Evolutionary conservation across 1,140 invertebrate genomes (phyloP), one percentile per base, ranked within the genome.

Genomic region (Adelges cooleyi): DNA sequence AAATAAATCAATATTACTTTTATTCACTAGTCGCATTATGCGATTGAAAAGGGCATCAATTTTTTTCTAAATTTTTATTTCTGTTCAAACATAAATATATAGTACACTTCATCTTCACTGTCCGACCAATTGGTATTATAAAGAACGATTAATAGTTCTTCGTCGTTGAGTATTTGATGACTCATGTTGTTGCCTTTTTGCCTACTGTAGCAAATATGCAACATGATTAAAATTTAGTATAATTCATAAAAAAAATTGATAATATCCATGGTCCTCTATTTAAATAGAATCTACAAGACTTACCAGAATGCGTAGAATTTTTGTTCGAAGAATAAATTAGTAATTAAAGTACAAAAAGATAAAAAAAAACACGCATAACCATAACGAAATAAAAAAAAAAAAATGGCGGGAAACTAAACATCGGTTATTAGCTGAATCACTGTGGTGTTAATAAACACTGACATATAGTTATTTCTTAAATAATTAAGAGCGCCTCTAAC

Each of bases 211-310:
- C 22, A 50, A 50, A 50, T 50, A 27, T 50, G 23, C 48, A 50
- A 50, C 48, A 50, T 50, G 13, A 50, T 50, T 50, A 50, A n/a
- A 50, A 25, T 50, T 50, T 50, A 50, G 48, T 50, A 50, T 50
- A 27, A 50, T 50, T 50, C 48, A 50, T n/a, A n/a, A 50, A 25
- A 50, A 50, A 50, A 50, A 50, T 25, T 11, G 17, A 50, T 50
- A 50, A 50, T 27, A 50, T 50, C 48, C 9, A 50, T 50, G 13
- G 11, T 50, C 2, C 13, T 50, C 13, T 50, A 50, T 52, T n/a
- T n/a, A n/a, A n/a, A n/a, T n/a, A n/a, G n/a, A n/a, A n/a, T n/a
- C n/a, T n/a, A n/a, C n/a, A n/a, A 6, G 17, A 42, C 13, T 42
- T 42, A 42, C 40, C 40, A n/a, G 40, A 42, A 17, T 42, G 17